Evolutionary conservation across 2,113 vertebrate species (phyloP), one percentile per base, ranked within the genome.

Genomic region (Hydrochoerus hydrochaeris): DNA sequence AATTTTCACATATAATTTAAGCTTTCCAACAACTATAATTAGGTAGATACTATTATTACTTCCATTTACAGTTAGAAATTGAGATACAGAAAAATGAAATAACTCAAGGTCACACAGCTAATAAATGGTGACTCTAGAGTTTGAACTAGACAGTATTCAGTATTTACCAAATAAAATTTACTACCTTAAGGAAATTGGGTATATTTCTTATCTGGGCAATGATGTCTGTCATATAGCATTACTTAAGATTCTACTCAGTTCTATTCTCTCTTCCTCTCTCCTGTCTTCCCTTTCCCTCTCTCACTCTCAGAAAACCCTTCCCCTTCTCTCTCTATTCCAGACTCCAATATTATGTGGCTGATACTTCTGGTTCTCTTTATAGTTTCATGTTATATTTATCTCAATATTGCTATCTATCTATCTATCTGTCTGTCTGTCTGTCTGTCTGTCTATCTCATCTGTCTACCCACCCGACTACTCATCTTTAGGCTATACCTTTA

Each of bases 31-130:
- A 86, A n/a, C 8, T 24, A 19, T 93, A 44, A 81, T 94, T 87
- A 87, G 54, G 60, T 93, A 85, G 57, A 44, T 83, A 24, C 73
- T 95, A 16, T 90, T 96, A 49, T 69, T 57, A 94, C 73, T 24
- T 82, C 44, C 65, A 54, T 71, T 88, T 91, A 91, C 4, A 58
- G 46, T 67, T 93, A n/a, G 69, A 86, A 93, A 93, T 54, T 93
- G 65, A 91, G 49, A 30, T 85, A 81, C 20, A 83, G 82, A 69
- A 97, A 94, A 93, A 82, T 86, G 67, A 67, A 95, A 75, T 67
- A 92, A 87, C 44, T 30, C 38, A 86, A 65, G 54, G 67, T 67
- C 57, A 85, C 44, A 85, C 8, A 86, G 35, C 28, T 71, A 63
- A 63, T 67, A n/a, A 90, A 54, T 90, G 41, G 46, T 92, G 12